Evolutionary conservation across 1,140 invertebrate species (phyloP).

Genomic region (Aricia agestis): DNA sequence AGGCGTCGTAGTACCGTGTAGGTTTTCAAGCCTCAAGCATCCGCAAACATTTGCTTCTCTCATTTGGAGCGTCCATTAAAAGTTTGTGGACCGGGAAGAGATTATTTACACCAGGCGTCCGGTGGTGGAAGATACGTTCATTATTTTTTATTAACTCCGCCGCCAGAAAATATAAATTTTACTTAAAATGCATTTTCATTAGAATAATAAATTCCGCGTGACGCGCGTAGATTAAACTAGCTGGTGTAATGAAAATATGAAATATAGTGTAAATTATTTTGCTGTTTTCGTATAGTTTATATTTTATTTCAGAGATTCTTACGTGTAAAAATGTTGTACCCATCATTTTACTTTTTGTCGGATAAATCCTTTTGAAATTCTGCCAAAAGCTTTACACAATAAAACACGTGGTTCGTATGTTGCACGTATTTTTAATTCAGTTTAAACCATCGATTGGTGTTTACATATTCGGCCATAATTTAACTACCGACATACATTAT

Average conservation of each 20-base stretch:
- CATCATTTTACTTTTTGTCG: too few relatives aligned
- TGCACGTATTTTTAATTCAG: background rate
- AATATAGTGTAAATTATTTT: background rate
- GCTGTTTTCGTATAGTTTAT: background rate
- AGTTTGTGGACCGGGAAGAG: conserved; percentile 10
- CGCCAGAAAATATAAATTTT: background rate
- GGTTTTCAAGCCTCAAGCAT: background rate
- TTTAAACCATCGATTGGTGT: background rate
- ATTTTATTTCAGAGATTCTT: too few relatives aligned
- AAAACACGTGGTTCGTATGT: background rate
- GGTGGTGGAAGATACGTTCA: background rate
- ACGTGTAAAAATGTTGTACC: too few relatives aligned
- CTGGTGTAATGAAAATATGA: background rate
- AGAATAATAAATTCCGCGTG: background rate
- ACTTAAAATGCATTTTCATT: conserved; percentile 1
- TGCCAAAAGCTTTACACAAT: background rate
- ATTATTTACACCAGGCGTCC: conserved; percentile 11
- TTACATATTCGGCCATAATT: conserved; percentile 1
- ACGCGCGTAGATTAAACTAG: background rate
- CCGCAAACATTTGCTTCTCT: conserved; percentile 5
- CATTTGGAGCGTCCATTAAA: conserved; percentile 14
- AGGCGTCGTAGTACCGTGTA: conserved; percentile 1
- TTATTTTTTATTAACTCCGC: conserved; percentile 3
- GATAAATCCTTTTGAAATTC: too few relatives aligned
- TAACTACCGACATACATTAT: conserved; percentile 3